Percentiles rank a stretch among this genome's conserved stretches.
phyloP scores from a whole-genome alignment of 2,797 vertebrate species.

The Centropyge bicolor region DNA sequence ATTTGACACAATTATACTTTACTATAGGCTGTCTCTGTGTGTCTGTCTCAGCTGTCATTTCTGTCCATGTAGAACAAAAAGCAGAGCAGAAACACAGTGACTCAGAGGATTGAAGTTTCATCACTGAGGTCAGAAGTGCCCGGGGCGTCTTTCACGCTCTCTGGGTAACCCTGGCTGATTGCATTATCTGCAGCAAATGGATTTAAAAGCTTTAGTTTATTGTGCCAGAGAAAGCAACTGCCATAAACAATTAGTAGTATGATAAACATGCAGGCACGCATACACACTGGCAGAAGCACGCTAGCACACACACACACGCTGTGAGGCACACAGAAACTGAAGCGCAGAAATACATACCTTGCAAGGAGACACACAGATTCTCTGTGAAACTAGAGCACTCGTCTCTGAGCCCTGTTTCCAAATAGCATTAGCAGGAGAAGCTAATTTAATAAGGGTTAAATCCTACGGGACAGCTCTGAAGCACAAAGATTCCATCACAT shows the following conservation, averaged over 20 bases:
- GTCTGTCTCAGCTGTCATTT: constrained; percentile 29
- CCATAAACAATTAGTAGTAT: constrained; percentile 73
- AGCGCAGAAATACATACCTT: constrained; percentile 16
- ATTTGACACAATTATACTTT: not conserved
- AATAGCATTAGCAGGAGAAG: constrained; percentile 65
- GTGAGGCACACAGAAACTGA: not conserved
- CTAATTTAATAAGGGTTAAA: constrained; percentile 63
- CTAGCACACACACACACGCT: not conserved
- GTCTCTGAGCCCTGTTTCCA: constrained; percentile 56
- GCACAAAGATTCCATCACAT: constrained; percentile 47
- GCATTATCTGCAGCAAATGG: constrained; percentile 73
- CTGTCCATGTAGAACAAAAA: constrained; percentile 41
- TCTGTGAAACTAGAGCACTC: constrained; percentile 59
- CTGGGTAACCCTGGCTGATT: constrained; percentile 64
- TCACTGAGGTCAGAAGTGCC: constrained; percentile 66
- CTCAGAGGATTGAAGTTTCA: constrained; percentile 56
- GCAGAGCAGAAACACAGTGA: constrained; percentile 57
- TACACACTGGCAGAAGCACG: constrained; percentile 8
- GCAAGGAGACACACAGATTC: constrained; percentile 12
- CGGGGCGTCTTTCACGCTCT: constrained; percentile 58
- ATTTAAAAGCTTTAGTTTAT: constrained; percentile 79
- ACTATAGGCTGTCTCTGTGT: constrained; percentile 21
- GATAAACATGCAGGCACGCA: constrained; percentile 65
- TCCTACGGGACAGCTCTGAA: constrained; percentile 45
- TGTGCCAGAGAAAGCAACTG: constrained; percentile 70